Evolutionary conservation across 2,888 invertebrate species (phyloP), one percentile per base, ranked within the genome.

Genomic region (Dexiosoma caninum): DNA sequence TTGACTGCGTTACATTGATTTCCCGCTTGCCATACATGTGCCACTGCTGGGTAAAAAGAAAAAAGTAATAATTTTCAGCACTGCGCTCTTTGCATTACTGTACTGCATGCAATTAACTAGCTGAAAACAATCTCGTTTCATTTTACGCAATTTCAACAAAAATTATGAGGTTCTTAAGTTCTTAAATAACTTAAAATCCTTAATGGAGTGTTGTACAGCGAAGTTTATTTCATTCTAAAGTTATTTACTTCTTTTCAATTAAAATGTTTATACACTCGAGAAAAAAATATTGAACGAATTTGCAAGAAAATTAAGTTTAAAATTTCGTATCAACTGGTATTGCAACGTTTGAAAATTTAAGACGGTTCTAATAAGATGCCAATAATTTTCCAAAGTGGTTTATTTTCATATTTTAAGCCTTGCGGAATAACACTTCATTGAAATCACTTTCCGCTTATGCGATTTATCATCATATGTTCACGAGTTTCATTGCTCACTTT

Each of bases 1-100:
- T 81, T 77, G 64, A 37, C 59, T 32, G 59, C 59, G 69, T 74
- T 59, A 59, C 69, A 74, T 81, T 69, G 69, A 72, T 59, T 74
- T 78, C 16, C 44, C 6, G 35, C 37, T 49, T 57, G 37, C 42
- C 62, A 55, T 40, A 37, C 23, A 21, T 32, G 12, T 57, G 44
- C 49, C 27, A 21, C 14, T 21, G 55, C n/a, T 32, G 42, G 27
- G n/a, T n/a, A n/a, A n/a, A n/a, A 30, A 10, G n/a, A 49, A 27
- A n/a, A 49, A 62, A 44, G 0, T 12, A n/a, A 64, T 46, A 44
- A 42, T 27, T 30, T 21, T 53, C 42, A 62, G 53, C 14, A 14
- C 7, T 5, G 37, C 7, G 6, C 49, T 37, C 19, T 42, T 59
- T 67, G 32, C 67, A 23, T 51, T 23, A 21, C 35, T 72, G 7